A percentile compares a stretch with the other conserved stretches of the same genome.
Evolutionary conservation across 2,797 vertebrate species (phyloP).

Genomic region (Linurgus olivaceus): DNA sequence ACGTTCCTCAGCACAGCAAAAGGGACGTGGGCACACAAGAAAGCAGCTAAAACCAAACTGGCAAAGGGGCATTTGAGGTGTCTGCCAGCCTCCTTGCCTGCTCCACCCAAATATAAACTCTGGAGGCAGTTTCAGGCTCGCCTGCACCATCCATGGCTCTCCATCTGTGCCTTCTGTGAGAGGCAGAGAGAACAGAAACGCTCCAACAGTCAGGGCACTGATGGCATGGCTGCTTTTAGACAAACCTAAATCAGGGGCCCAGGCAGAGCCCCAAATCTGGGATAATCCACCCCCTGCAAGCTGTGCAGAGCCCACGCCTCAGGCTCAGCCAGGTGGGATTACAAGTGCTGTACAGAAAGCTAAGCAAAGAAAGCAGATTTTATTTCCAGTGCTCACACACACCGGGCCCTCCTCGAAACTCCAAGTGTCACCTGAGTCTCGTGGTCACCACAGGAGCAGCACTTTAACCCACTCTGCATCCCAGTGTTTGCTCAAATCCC

Average conservation of each 20-base stretch:
- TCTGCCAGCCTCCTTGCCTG: background rate
- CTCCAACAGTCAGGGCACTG: background rate
- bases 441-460: background rate
- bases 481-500: background rate
- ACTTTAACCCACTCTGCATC: background rate
- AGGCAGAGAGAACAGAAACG: background rate
- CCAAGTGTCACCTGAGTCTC: background rate
- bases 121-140: background rate
- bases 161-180: background rate
- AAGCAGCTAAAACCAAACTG: background rate
- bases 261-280: background rate
- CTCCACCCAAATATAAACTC: conserved; percentile 2
- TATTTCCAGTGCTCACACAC: background rate
- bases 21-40: background rate
- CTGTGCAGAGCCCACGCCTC: background rate
- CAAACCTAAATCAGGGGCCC: background rate
- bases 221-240: background rate
- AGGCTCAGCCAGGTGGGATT: background rate
- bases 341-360: background rate
- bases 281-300: background rate
- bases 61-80: background rate
- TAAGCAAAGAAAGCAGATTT: background rate
- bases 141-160: background rate
- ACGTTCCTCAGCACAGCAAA: background rate
- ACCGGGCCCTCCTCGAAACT: rapidly evolving